Evolutionary conservation across 2,888 invertebrate species (phyloP).

Genomic region (Hirtodrosophila histrioides): DNA sequence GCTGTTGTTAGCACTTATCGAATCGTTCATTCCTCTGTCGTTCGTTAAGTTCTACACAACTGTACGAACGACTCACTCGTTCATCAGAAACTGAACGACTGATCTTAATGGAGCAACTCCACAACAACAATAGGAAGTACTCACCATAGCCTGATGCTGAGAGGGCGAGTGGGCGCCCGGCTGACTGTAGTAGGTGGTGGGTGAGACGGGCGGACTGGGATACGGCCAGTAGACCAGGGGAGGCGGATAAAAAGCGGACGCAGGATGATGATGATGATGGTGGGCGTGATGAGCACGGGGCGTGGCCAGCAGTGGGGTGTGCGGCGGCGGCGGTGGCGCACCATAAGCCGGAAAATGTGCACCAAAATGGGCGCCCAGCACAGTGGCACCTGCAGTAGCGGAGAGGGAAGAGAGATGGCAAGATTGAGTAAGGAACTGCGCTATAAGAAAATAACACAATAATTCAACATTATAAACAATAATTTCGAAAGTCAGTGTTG

Average conservation of each 20-base stretch:
- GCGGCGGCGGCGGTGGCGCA: conserved; percentile 85
- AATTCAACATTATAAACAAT: conserved; percentile 12
- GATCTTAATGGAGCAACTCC: too few species aligned
- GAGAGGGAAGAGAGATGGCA: not conserved
- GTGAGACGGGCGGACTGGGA: conserved; percentile 97
- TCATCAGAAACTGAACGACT: too few species aligned
- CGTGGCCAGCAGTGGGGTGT: conserved; percentile 81
- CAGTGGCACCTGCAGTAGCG: conserved; percentile 86
- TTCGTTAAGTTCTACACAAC: too few species aligned
- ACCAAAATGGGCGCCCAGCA: conserved; percentile 85
- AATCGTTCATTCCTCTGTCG: too few species aligned
- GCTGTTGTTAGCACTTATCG: too few species aligned
- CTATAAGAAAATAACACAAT: not conserved
- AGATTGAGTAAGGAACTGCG: not conserved
- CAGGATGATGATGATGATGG: conserved; percentile 86
- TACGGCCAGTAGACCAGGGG: conserved; percentile 96
- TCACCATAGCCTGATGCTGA: conserved; percentile 81
- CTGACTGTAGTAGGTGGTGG: conserved; percentile 92
- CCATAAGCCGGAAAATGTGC: conserved; percentile 82
- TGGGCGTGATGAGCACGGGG: conserved; percentile 75
- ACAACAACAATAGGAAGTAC: conserved; percentile 10
- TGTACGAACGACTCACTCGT: too few species aligned
- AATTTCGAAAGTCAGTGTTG: conserved; percentile 57
- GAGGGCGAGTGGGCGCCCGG: conserved; percentile 85
- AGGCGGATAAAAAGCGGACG: conserved; percentile 86